Conservation (phyloP, 2,797 vertebrate genomes). For the Phataginus tricuspis region DNA sequence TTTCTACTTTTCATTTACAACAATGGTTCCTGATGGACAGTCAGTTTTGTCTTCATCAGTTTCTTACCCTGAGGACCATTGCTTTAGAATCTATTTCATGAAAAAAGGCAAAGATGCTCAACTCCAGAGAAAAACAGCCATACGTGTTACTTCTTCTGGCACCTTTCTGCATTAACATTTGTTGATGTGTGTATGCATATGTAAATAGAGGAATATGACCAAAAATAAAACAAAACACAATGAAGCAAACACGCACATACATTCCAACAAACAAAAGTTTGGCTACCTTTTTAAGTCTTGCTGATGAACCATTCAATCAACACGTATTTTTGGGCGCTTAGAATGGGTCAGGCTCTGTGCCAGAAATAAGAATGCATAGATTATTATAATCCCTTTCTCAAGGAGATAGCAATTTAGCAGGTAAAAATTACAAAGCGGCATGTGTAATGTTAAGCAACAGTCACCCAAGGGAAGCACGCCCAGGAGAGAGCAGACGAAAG, state of each 20-base stretch:
- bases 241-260: not conserved
- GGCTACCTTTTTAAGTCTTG: not conserved
- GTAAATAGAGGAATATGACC: not conserved
- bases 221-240: not conserved
- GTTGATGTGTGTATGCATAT: not conserved
- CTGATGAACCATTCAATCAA: not conserved
- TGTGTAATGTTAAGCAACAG: not conserved
- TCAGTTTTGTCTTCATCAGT: not conserved
- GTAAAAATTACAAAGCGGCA: not conserved
- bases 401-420: not conserved
- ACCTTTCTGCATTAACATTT: not conserved
- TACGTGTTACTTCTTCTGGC: not conserved
- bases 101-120: not conserved
- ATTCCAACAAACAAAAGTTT: not conserved
- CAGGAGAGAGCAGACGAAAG: not conserved
- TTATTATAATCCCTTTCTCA: not conserved
- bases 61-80: not conserved
- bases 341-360: not conserved
- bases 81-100: not conserved
- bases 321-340: not conserved
- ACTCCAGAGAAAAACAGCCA: not conserved
- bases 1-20: not conserved
- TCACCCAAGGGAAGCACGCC: not conserved
- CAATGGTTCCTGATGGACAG: not conserved
- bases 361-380: not conserved